These are phyloP conservation scores for Uria aalge DNA, from an alignment of 2,113 vertebrate species.

Conservation along the genomic window DNA sequence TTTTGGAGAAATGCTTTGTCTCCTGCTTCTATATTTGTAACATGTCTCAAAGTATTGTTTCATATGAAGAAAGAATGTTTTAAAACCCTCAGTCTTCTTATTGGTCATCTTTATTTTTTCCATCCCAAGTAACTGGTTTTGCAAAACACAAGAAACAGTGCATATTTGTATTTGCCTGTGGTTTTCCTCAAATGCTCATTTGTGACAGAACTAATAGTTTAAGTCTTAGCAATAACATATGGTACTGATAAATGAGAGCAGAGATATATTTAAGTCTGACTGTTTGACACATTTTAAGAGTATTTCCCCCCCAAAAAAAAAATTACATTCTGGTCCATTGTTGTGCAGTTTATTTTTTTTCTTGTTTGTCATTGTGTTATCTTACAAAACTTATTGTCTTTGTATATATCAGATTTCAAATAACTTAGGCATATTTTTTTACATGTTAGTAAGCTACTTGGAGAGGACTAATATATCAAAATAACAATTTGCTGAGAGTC, in stretches of 20 bases:
- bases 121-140: neutral
- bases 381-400: neutral
- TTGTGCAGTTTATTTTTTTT: neutral
- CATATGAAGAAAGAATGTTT: neutral
- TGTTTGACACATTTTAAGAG: neutral
- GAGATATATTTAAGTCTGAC: neutral
- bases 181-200: neutral
- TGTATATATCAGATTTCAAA: neutral
- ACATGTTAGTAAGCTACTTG: neutral
- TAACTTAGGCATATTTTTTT: neutral
- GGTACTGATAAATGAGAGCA: neutral
- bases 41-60: neutral
- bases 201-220: neutral
- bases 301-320: rapidly evolving
- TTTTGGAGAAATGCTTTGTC: neutral
- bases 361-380: neutral
- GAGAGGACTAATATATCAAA: neutral
- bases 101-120: neutral
- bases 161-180: neutral
- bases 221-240: neutral
- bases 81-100: neutral
- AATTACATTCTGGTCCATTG: rapidly evolving
- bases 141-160: neutral
- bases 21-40: neutral
- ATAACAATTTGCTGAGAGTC: neutral